These are phyloP conservation scores for Synergus itoensis DNA, from an alignment of 2,888 invertebrate species.

Conservation along the genomic window DNA sequence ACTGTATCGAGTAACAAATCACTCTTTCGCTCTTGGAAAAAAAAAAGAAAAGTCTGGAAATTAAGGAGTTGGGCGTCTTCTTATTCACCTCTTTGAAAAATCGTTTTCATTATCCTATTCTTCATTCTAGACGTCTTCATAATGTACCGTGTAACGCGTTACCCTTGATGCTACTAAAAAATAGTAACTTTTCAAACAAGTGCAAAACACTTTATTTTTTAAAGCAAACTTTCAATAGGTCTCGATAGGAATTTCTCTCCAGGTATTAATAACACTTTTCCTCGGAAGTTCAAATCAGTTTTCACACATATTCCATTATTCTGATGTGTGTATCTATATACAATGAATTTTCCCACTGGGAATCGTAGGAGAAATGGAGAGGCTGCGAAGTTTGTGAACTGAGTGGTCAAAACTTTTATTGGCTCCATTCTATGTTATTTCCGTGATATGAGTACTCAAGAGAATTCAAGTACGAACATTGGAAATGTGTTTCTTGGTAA, in stretches of 20 bases:
- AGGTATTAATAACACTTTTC: not conserved
- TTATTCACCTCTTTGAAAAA: not conserved
- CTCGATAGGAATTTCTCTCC: not conserved
- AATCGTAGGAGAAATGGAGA: not conserved
- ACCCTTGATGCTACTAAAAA: not conserved
- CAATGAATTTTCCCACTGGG: not conserved
- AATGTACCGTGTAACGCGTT: not conserved
- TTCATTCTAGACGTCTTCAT: not conserved
- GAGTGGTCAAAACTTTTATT: not conserved
- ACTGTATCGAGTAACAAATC: constrained; percentile 47
- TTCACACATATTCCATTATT: not conserved
- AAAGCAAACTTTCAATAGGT: not conserved
- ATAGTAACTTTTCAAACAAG: not conserved
- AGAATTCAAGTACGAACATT: no score
- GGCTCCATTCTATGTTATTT: not conserved
- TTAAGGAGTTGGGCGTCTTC: not conserved
- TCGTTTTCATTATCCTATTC: not conserved
- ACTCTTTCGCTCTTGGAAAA: constrained; percentile 9
- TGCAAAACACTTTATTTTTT: not conserved
- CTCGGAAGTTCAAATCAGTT: not conserved
- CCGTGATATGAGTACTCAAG: not conserved
- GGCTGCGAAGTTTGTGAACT: not conserved
- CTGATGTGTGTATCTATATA: not conserved
- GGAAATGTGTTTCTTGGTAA: no score
- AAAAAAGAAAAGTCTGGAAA: not conserved